Evolutionary conservation across 2,888 invertebrate genomes (phyloP), one percentile per base, ranked within the genome.

Genomic region (Dugesia japonica): DNA sequence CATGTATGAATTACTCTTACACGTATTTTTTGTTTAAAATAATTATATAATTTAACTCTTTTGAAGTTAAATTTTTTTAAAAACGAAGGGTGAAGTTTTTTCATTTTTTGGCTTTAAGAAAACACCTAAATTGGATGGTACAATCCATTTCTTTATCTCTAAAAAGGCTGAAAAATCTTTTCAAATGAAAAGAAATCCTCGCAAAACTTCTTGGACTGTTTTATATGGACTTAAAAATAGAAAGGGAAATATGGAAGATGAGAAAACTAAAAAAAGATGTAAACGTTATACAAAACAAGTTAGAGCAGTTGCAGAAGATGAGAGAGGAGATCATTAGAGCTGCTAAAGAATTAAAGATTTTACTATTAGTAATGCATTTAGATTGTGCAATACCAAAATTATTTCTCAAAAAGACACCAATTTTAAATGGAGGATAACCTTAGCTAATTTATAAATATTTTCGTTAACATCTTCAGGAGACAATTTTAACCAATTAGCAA

Each of bases 181-280:
- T 86, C 79, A 80, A 78, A 92, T 97, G 93, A 95, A 92, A 88
- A 90, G 95, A 81, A 99, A 98, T 87, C 98, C 98, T 78, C 91
- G 98, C 85, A 94, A 97, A 87, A 92, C 98, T 79, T 94, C 93
- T 85, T 99, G 98, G 98, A 99, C 98, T 74, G 97, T 99, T 56
- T 88, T 98, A 77, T 99, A 99, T 89, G 90, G 98, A 84, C 92
- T 98, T 81, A 98, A 98, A 87, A 94, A 98, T 87, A 97, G 95
- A 88, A 99, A 99, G 86, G 97, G 97, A 79, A 91, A 92, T 83
- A 93, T 94, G 83, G 98, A 98, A 85, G 77, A 77, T 28, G 97
- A 98, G 85, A 89, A 90, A 80, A 87, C 91, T 79, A 95, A 94
- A 87, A 95, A 94, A 85, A 91, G 94, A 83, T 92, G 95, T 38